These are phyloP conservation scores for Typhlichthys subterraneus DNA, from an alignment of 2,797 vertebrate genomes.

Conservation along the genomic window DNA sequence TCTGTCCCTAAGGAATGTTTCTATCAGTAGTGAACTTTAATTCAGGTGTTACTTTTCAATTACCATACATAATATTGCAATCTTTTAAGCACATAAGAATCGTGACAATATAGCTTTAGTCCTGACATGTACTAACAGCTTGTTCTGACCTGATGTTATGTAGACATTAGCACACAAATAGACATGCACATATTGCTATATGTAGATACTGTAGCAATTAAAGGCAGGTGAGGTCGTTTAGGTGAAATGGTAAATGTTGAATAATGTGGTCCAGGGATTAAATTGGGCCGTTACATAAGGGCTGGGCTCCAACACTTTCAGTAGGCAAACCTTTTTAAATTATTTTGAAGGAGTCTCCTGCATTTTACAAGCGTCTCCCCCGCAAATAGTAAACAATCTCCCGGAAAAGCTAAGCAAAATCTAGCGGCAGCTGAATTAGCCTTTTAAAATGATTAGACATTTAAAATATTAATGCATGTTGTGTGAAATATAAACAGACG, in stretches of 20 bases:
- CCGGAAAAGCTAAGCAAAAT: too few relatives aligned
- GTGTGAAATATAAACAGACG: neutral
- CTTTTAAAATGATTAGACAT: neutral
- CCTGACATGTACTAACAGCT: neutral
- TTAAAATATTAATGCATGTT: neutral
- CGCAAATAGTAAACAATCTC: too few relatives aligned
- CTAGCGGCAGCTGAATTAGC: neutral
- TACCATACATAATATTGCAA: slow-evolving; percentile 17
- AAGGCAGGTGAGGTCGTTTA: neutral
- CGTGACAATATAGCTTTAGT: slow-evolving; percentile 7
- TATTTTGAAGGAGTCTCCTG: too few relatives aligned
- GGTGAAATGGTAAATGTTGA: neutral
- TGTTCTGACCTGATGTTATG: slow-evolving; percentile 24
- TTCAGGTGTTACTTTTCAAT: slow-evolving; percentile 54
- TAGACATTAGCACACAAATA: neutral
- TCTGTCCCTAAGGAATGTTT: slow-evolving; percentile 66
- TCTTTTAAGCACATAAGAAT: slow-evolving; percentile 3
- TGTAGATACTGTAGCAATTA: neutral
- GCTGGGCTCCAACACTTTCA: too few relatives aligned
- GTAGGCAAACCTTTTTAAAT: too few relatives aligned
- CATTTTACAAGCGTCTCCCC: too few relatives aligned
- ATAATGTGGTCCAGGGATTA: slow-evolving; percentile 2
- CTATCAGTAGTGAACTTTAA: slow-evolving; percentile 52
- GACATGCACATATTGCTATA: neutral
- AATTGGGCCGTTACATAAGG: too few relatives aligned